A percentile compares a stretch with the other conserved stretches of the same genome.
Conservation (phyloP, 2,797 vertebrate species). For the Onychomys arenicola region DNA sequence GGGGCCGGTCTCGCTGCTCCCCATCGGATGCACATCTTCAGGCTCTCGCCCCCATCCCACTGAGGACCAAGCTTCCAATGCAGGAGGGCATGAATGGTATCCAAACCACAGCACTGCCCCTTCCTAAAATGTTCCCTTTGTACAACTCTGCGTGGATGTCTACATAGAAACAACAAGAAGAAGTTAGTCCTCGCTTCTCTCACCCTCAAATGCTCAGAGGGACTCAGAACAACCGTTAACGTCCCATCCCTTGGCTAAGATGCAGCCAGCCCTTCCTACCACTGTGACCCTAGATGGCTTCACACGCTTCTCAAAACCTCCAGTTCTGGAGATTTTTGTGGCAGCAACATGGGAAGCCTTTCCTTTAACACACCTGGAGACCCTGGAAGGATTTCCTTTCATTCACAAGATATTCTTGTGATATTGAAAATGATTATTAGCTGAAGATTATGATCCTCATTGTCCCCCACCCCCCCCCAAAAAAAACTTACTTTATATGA, state of each 20-base stretch:
- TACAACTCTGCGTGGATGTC: background rate
- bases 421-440: slow-evolving; percentile 33
- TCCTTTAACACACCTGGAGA: background rate
- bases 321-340: background rate
- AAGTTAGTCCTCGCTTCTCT: background rate
- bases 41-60: too few species aligned
- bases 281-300: too few species aligned
- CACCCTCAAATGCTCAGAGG: accelerated
- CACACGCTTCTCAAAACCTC: background rate
- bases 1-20: background rate
- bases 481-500: background rate
- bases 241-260: background rate
- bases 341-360: background rate
- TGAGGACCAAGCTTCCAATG: background rate
- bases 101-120: background rate
- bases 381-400: background rate
- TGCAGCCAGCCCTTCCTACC: background rate
- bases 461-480: background rate
- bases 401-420: background rate
- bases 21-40: background rate
- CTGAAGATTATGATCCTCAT: slow-evolving; percentile 7
- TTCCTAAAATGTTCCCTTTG: background rate
- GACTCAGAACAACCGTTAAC: background rate
- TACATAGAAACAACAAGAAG: too few species aligned
- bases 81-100: too few species aligned